Percentiles rank a stretch among this genome's conserved stretches.
These are phyloP conservation scores for Globodera rostochiensis DNA, from an alignment of 1,140 invertebrate species.

Conservation along the genomic window DNA sequence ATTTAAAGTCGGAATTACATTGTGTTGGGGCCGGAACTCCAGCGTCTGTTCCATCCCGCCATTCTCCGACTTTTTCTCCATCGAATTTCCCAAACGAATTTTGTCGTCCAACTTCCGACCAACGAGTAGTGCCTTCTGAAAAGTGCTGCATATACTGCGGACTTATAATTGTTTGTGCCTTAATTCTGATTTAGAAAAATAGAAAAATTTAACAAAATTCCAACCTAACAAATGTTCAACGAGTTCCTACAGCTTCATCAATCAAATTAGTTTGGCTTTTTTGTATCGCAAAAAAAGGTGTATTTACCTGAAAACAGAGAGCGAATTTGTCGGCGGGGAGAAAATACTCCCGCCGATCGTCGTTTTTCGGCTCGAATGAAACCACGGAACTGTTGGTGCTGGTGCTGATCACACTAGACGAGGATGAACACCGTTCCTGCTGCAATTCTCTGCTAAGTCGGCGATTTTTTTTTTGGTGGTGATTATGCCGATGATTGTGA, in stretches of 20 bases:
- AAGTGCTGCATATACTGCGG: not conserved
- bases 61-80: conserved; percentile 20
- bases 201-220: too few species aligned
- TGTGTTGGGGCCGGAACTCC: conserved; percentile 21
- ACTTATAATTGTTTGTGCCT: not conserved
- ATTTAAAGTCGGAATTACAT: conserved; percentile 2
- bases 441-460: conserved; percentile 3
- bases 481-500: conserved; percentile 6
- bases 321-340: conserved; percentile 32
- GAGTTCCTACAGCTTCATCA: too few species aligned
- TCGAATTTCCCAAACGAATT: conserved; percentile 21
- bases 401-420: conserved; percentile 23
- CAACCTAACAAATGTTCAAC: too few species aligned
- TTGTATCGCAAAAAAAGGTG: too few species aligned
- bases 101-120: conserved; percentile 29
- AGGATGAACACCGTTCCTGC: conserved; percentile 19
- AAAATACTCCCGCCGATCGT: conserved; percentile 23
- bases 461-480: not conserved
- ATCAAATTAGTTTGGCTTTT: too few species aligned
- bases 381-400: conserved; percentile 31
- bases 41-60: conserved; percentile 17
- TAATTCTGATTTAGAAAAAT: not conserved
- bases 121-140: conserved; percentile 27
- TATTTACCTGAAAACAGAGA: conserved; percentile 25
- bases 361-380: conserved; percentile 24